phyloP scores from a whole-genome alignment of 2,888 invertebrate genomes.

The Yponomeuta evonymella region DNA sequence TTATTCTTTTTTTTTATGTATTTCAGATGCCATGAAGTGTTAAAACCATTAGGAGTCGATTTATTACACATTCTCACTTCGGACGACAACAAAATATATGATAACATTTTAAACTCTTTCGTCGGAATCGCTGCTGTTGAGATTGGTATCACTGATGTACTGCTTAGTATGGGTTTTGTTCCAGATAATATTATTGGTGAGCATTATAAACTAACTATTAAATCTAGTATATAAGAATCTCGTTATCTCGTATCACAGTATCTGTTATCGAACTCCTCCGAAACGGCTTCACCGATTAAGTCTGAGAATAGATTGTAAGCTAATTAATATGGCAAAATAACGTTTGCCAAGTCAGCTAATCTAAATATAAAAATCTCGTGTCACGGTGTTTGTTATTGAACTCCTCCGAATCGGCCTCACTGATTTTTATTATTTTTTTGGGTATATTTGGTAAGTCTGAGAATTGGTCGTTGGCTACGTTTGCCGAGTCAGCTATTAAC shows the following conservation, averaged over 20 bases:
- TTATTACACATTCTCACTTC: slow-evolving; percentile 65
- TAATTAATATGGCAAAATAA: too few relatives aligned
- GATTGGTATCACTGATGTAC: slow-evolving; percentile 62
- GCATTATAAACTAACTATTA: slow-evolving; percentile 50
- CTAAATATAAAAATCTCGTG: too few relatives aligned
- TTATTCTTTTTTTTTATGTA: background rate
- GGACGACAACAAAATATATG: slow-evolving; percentile 69
- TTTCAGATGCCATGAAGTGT: slow-evolving; percentile 53
- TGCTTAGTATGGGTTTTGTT: slow-evolving; percentile 33
- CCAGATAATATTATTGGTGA: slow-evolving; percentile 67
- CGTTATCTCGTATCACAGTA: background rate
- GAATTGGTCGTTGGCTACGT: too few relatives aligned
- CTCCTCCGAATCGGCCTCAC: too few relatives aligned
- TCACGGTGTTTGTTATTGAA: too few relatives aligned
- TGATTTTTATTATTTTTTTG: too few relatives aligned
- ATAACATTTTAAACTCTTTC: slow-evolving; percentile 79
- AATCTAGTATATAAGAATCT: background rate
- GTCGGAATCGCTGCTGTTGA: slow-evolving; percentile 80
- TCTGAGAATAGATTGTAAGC: too few relatives aligned
- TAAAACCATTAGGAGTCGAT: slow-evolving; percentile 70
- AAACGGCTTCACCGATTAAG: too few relatives aligned
- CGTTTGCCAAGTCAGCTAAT: too few relatives aligned
- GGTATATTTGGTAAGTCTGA: too few relatives aligned
- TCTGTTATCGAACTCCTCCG: too few relatives aligned
- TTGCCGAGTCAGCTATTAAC: too few relatives aligned